These are phyloP conservation scores for Charadrius vociferus DNA, from an alignment of 2,113 vertebrate species.

Conservation along the genomic window DNA sequence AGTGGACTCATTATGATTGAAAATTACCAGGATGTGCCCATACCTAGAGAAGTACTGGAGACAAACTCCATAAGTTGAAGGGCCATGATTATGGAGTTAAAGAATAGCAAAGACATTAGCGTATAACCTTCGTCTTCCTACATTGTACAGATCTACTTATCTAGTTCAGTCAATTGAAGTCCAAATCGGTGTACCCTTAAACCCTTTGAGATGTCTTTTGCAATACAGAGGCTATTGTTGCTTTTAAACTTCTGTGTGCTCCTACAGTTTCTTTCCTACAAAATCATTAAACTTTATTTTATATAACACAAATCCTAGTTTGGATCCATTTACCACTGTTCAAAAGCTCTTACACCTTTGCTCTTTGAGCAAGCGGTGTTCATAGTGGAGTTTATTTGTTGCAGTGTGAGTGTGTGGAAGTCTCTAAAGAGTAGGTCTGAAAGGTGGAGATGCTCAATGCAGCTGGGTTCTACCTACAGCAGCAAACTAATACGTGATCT, in stretches of 20 bases:
- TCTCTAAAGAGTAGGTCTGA: not conserved
- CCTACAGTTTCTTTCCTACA: not conserved
- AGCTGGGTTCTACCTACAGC: not conserved
- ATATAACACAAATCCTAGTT: not conserved
- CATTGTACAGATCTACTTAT: not conserved
- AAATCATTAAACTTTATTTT: not conserved
- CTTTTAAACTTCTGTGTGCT: not conserved
- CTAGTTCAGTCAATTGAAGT: not conserved
- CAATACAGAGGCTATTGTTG: not conserved
- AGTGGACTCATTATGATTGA: not conserved
- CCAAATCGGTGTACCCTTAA: not conserved
- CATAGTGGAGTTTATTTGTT: not conserved
- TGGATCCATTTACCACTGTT: not conserved
- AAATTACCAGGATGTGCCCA: not conserved
- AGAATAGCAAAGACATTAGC: not conserved
- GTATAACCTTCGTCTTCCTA: not conserved
- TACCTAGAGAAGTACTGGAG: not conserved
- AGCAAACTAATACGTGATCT: not conserved
- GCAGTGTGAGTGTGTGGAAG: not conserved
- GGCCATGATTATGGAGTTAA: not conserved
- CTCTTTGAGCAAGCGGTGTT: rapidly evolving
- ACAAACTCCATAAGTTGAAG: not conserved
- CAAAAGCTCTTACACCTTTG: not conserved
- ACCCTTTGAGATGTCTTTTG: not conserved
- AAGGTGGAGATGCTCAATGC: not conserved